Evolutionary conservation across 2,113 vertebrate genomes (phyloP), one percentile per base, ranked within the genome.

Genomic region (Cavia porcellus): DNA sequence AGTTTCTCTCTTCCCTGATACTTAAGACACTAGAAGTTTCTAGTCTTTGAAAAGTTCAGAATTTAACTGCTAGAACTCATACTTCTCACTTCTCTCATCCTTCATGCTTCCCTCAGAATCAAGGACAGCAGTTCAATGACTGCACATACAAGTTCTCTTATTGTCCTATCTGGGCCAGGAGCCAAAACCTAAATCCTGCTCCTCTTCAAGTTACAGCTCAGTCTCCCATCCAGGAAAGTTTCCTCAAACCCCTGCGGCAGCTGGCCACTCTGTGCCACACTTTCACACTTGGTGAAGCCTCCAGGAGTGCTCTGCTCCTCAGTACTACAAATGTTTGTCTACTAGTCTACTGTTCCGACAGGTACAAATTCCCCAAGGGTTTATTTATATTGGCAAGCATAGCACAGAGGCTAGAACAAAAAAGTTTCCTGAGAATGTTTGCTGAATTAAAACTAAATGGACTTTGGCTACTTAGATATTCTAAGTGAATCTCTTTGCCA

Each of bases 401-500:
- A 55, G 87, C 5, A 62, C 19, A 80, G 15, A 19, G 22, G 2
- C 19, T 87, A n/a, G 50, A 64, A 79, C 14, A 57, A 47, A 95
- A 52, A 96, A 92, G 59, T 50, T 72, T 75, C 64, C 87, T 15
- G n/a, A 38, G 83, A 83, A 52, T 57, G 30, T 28, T 66, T 86
- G 79, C 20, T 80, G 81, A 94, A 61, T 83, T 32, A 90, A 96
- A 89, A 85, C 35, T n/a, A 52, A 88, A 81, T 79, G 42, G 45
- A 86, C 52, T 86, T 83, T 61, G 77, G 38, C 59, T 92, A 92
- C 5, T 72, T 70, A 30, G n/a, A 25, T 45, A 72, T 72, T 79
- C 25, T 74, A 42, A 45, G 7, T 61, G 74, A 74, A 68, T 52
- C 59, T 92, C 87, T 89, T 25, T 61, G n/a, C 11, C 79, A 66